Conservation (phyloP, 1,140 invertebrate genomes). For the Panagrolaimus sp. region DNA sequence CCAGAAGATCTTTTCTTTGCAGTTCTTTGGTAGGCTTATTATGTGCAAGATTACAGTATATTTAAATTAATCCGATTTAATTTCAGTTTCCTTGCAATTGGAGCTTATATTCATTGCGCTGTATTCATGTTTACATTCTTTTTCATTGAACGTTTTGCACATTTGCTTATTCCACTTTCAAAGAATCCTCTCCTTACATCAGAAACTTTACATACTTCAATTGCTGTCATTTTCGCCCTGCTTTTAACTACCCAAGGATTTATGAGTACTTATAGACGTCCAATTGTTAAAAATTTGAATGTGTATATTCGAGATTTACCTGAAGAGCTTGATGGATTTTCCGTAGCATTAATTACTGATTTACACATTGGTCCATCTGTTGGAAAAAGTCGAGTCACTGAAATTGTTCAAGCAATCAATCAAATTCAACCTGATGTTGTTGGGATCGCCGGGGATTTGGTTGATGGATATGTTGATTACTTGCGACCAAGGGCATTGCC, state of each 20-base stretch:
- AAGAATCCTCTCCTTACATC: constrained; percentile 34
- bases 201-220: constrained; percentile 27
- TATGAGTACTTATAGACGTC: constrained; percentile 6
- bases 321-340: constrained; percentile 36
- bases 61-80: not conserved
- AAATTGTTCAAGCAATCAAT: constrained; percentile 38
- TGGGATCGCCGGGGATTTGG: constrained; percentile 39
- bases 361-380: constrained; percentile 49
- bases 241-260: constrained; percentile 30
- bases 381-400: constrained; percentile 24
- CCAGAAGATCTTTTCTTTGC: constrained; percentile 27
- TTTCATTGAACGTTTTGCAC: constrained; percentile 20
- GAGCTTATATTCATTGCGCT: constrained; percentile 32
- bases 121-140: constrained; percentile 26
- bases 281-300: constrained; percentile 21
- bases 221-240: constrained; percentile 30
- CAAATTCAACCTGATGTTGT: constrained; percentile 37
- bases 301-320: constrained; percentile 28
- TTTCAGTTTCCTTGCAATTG: constrained; percentile 35
- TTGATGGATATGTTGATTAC: constrained; percentile 40
- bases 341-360: constrained; percentile 45
- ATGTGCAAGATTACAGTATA: not conserved
- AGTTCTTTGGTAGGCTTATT: constrained; percentile 21
- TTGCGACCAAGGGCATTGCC: constrained; percentile 29
- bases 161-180: constrained; percentile 25